Evolutionary conservation across 2,113 vertebrate genomes (phyloP).

Genomic region (Penelope pileata): DNA sequence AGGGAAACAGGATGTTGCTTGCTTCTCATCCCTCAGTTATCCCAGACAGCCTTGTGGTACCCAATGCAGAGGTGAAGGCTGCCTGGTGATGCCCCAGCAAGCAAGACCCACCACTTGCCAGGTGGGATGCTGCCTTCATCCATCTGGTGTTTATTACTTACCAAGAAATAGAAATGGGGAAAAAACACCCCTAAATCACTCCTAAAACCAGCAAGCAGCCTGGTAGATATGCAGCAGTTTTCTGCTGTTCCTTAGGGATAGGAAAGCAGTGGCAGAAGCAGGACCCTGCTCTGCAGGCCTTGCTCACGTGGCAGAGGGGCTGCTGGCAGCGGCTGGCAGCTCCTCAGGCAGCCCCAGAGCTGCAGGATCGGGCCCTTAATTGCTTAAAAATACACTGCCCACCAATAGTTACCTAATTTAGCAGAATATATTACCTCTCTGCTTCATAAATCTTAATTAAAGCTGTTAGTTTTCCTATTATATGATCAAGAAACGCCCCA

Average conservation of each 20-base stretch:
- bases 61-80: rapidly evolving
- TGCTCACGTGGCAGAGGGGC: neutral
- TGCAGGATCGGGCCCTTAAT: conserved; percentile 64
- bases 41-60: neutral
- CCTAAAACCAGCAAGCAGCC: neutral
- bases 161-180: neutral
- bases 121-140: neutral
- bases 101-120: rapidly evolving
- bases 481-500: conserved; percentile 82
- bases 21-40: neutral
- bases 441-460: conserved; percentile 97
- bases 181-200: neutral
- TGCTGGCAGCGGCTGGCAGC: neutral
- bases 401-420: conserved; percentile 85
- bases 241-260: neutral
- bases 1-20: neutral
- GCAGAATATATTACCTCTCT: conserved; percentile 86
- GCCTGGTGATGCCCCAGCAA: neutral
- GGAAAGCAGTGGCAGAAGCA: neutral
- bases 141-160: rapidly evolving
- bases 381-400: conserved; percentile 78
- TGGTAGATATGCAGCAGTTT: rapidly evolving
- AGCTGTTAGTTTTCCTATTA: conserved; percentile 87
- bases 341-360: neutral
- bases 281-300: neutral